A percentile compares a stretch with the other conserved stretches of the same genome.
Conservation (phyloP, 2,113 vertebrate genomes). For the Colistium nudipinnis region DNA sequence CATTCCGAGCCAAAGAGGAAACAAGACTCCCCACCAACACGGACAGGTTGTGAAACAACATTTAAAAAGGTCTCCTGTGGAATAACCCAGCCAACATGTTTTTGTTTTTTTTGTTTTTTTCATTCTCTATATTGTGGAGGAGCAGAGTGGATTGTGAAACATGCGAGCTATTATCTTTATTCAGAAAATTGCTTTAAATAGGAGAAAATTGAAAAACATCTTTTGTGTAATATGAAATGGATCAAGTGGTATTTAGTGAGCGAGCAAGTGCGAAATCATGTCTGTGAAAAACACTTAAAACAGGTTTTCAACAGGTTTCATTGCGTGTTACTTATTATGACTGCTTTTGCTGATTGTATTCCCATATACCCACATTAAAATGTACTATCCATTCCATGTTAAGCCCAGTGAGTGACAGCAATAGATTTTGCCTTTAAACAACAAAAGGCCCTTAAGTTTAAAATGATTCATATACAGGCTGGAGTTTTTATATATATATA, state of each 20-base stretch:
- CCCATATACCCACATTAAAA: background rate
- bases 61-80: too few relatives aligned
- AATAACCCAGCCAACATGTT: too few relatives aligned
- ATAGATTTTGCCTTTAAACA: background rate
- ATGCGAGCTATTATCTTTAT: background rate
- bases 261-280: background rate
- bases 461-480: background rate
- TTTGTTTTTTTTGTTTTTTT: background rate
- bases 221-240: background rate
- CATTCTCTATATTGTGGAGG: too few relatives aligned
- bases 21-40: slow-evolving; percentile 21
- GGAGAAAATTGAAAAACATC: background rate
- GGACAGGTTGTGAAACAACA: too few relatives aligned
- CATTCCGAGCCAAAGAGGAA: slow-evolving; percentile 25
- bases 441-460: too few relatives aligned
- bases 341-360: background rate
- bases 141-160: background rate
- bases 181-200: background rate
- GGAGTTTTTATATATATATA: background rate
- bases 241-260: background rate
- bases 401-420: too few relatives aligned
- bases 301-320: too few relatives aligned
- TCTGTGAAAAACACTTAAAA: slow-evolving; percentile 1
- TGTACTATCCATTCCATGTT: background rate
- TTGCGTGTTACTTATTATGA: background rate